These are phyloP conservation scores for Phragmatobia fuliginosa DNA, from an alignment of 2,888 invertebrate species.

Conservation along the genomic window DNA sequence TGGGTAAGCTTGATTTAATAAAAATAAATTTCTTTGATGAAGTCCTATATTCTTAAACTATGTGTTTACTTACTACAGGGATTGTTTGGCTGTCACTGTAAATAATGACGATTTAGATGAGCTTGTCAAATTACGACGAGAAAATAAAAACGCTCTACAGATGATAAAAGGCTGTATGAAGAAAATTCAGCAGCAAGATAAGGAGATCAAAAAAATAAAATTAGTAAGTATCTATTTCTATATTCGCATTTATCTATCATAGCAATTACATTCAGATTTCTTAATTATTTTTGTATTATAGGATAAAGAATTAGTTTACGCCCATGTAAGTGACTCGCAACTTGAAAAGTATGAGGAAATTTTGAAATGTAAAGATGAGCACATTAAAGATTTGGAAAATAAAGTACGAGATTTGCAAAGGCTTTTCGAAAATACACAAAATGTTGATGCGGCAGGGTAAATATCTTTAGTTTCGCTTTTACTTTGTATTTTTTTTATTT, in stretches of 20 bases:
- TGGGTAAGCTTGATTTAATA: constrained; percentile 59
- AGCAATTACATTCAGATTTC: not conserved
- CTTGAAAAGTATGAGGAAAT: constrained; percentile 81
- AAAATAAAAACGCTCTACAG: constrained; percentile 85
- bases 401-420: constrained; percentile 77
- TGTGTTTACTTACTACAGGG: constrained; percentile 57
- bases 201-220: constrained; percentile 81
- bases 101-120: constrained; percentile 78
- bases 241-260: too few relatives aligned
- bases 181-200: constrained; percentile 84
- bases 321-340: constrained; percentile 78
- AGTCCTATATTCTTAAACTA: constrained; percentile 1
- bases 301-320: constrained; percentile 78
- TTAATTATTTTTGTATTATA: constrained; percentile 36
- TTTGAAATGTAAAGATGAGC: constrained; percentile 84
- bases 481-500: not conserved
- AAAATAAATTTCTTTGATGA: not conserved
- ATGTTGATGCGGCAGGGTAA: constrained; percentile 71
- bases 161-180: constrained; percentile 87
- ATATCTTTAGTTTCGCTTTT: not conserved
- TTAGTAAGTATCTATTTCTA: constrained; percentile 66
- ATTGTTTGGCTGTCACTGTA: constrained; percentile 71
- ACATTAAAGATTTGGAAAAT: constrained; percentile 83
- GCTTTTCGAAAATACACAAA: constrained; percentile 67
- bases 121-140: constrained; percentile 79